Evolutionary conservation across 2,888 invertebrate genomes (phyloP).

Genomic region (Dendrolimus pini): DNA sequence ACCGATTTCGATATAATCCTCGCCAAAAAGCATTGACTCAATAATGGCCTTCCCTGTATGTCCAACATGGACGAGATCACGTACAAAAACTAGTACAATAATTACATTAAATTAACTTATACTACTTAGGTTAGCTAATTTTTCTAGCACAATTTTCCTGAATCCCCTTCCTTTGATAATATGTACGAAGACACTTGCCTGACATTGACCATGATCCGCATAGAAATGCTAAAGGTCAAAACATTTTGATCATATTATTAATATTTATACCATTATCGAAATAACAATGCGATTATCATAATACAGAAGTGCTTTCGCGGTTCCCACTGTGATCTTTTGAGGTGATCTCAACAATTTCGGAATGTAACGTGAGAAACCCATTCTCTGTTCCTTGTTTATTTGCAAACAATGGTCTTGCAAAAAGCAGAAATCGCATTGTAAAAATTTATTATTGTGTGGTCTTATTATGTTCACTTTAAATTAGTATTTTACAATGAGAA

Average conservation of each 20-base stretch:
- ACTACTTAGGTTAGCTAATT: no score
- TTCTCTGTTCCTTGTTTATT: conserved; percentile 30
- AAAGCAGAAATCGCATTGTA: conserved; percentile 36
- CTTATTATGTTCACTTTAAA: conserved; percentile 27
- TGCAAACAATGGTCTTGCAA: conserved; percentile 47
- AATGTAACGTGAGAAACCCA: conserved; percentile 40
- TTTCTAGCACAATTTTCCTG: no score
- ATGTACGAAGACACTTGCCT: conserved; percentile 7
- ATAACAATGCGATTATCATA: conserved; percentile 19
- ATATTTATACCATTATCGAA: conserved; percentile 16
- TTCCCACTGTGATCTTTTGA: conserved; percentile 5
- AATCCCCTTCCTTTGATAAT: no score
- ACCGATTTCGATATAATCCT: no score
- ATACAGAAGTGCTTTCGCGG: conserved; percentile 13
- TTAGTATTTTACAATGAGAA: conserved; percentile 30
- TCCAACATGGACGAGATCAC: no score
- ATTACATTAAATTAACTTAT: conserved; percentile 7
- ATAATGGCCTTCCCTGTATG: no score
- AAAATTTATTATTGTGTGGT: conserved; percentile 30
- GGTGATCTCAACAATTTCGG: conserved; percentile 21
- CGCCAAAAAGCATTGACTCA: no score
- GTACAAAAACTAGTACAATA: background rate
- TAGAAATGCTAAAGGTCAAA: conserved; percentile 52
- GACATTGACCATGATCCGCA: conserved; percentile 41
- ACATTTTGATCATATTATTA: conserved; percentile 11